phyloP scores from a whole-genome alignment of 2,113 vertebrate genomes.

The Noctilio leporinus region DNA sequence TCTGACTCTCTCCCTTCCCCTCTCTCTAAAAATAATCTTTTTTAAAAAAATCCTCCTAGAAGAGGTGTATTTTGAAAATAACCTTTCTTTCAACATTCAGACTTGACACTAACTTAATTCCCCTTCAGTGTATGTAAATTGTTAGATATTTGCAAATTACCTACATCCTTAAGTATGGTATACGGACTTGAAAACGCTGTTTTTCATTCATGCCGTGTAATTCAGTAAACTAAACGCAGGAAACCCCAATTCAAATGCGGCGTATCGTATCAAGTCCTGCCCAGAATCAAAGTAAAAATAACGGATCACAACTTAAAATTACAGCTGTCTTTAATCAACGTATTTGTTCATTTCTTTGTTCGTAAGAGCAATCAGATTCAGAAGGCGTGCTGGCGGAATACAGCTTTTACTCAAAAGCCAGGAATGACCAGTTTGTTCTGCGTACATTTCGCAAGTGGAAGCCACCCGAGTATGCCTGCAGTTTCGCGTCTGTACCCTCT shows the following conservation, averaged over 20 bases:
- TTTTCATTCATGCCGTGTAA: not conserved
- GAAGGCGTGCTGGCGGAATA: not conserved
- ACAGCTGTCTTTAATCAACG: not conserved
- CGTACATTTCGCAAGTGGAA: not conserved
- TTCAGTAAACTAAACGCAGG: not conserved
- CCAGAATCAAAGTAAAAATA: constrained; percentile 20
- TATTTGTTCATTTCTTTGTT: not conserved
- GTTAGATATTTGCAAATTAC: not conserved
- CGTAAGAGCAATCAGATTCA: not conserved
- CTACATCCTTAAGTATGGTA: not conserved
- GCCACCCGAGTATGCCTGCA: not conserved
- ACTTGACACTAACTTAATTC: not conserved
- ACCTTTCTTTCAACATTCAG: not conserved
- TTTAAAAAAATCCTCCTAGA: not conserved
- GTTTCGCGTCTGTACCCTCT: not conserved
- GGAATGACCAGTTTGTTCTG: not conserved
- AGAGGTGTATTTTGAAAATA: not conserved
- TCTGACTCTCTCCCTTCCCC: no score
- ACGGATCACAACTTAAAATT: not conserved
- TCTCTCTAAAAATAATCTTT: no score
- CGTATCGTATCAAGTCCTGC: not conserved
- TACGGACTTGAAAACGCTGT: not conserved
- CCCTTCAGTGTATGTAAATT: not conserved
- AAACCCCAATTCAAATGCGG: not conserved
- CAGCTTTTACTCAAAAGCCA: not conserved